Evolutionary conservation across 2,888 invertebrate genomes (phyloP).

Genomic region (Lithophane leautieri): DNA sequence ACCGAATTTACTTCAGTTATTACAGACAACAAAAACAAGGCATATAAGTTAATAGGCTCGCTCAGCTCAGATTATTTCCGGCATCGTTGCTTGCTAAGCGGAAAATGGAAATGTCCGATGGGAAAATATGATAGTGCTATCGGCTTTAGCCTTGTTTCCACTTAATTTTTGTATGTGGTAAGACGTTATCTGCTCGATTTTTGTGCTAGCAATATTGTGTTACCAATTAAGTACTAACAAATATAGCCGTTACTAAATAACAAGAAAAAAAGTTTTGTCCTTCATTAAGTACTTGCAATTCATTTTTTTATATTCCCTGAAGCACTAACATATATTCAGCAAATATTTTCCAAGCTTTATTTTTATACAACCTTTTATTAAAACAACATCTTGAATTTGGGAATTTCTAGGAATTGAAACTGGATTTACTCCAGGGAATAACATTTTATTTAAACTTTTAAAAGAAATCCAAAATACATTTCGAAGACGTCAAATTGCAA

Average conservation of each 20-base stretch:
- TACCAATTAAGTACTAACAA: constrained; percentile 12
- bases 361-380: not conserved
- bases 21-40: constrained; percentile 34
- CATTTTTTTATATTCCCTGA: not conserved
- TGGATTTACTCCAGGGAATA: not conserved
- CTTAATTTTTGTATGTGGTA: constrained; percentile 52
- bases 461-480: not conserved
- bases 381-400: not conserved
- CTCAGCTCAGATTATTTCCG: constrained; percentile 54
- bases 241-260: not conserved
- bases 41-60: constrained; percentile 40
- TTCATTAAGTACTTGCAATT: constrained; percentile 21
- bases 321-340: constrained; percentile 9
- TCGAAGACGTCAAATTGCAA: not conserved
- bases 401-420: not conserved
- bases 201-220: constrained; percentile 19
- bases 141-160: constrained; percentile 49
- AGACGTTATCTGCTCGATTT: constrained; percentile 24
- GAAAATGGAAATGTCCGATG: constrained; percentile 67
- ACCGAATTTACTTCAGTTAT: constrained; percentile 11
- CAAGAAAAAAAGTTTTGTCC: not conserved
- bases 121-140: constrained; percentile 65
- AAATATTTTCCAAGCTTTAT: constrained; percentile 11
- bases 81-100: constrained; percentile 62
- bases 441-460: not conserved